Evolutionary conservation across 2,888 invertebrate species (phyloP), one percentile per base, ranked within the genome.

Genomic region (Synergus japonicus): DNA sequence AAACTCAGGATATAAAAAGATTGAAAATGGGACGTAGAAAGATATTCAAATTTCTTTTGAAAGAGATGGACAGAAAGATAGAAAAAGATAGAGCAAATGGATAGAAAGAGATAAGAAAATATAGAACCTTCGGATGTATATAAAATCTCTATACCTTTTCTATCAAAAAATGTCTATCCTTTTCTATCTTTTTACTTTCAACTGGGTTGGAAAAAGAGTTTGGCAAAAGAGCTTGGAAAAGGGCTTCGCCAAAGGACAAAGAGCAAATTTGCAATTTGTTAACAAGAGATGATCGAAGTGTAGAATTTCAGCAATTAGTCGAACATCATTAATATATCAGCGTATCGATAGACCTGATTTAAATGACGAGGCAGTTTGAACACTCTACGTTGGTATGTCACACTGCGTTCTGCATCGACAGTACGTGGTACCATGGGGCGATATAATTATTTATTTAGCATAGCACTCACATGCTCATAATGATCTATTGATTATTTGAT

Each of bases 281-380:
- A 46, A 22, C 46, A 29, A 69, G 29, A 46, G 46, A 46, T 22
- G 46, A 69, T 69, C 46, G 67, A 69, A 15, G 67, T 46, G 29
- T 46, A 46, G 44, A 69, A 49, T 69, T 69, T 49, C 46, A 13
- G 29, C 67, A 69, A 49, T 69, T 46, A 46, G 67, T 22, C 15
- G 46, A 69, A 49, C 29, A 15, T 69, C 67, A 69, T 69, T 69
- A 69, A 69, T 69, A 46, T 49, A 69, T 69, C 67, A 69, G 67
- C 46, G 22, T 29, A 69, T 29, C 29, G 46, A 46, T 44, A 69
- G 44, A 67, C 7, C 67, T 69, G 67, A 69, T 69, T 69, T 69
- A 69, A 69, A 69, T 69, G 46, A 49, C 67, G 44, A 29, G 46
- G 65, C 65, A 66, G 65, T 13, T 49, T 69, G 22, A 18, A 15